Evolutionary conservation across 2,797 vertebrate genomes (phyloP).

Genomic region (Rhynchotus rufescens): DNA sequence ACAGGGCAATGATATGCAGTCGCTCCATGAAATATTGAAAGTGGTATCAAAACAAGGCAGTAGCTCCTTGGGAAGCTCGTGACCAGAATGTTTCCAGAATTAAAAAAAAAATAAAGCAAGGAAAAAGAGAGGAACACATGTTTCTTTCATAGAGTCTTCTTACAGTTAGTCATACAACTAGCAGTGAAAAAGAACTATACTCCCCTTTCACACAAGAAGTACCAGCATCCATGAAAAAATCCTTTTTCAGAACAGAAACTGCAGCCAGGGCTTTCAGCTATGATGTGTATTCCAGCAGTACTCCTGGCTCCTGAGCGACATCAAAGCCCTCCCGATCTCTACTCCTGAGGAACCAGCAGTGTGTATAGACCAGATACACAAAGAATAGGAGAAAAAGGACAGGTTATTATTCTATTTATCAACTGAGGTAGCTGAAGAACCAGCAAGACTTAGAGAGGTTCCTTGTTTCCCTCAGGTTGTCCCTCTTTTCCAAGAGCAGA

Average conservation of each 20-base stretch:
- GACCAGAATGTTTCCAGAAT: not conserved
- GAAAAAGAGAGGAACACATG: not conserved
- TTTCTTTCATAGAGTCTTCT: not conserved
- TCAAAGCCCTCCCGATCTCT: not conserved
- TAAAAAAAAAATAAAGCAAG: not conserved
- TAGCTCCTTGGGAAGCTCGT: not conserved
- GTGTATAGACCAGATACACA: not conserved
- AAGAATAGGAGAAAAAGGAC: not conserved
- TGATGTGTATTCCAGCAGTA: not conserved
- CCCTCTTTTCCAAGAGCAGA: not conserved
- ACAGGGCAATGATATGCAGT: accelerated
- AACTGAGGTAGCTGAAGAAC: not conserved
- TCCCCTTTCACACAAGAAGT: not conserved
- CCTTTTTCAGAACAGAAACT: not conserved
- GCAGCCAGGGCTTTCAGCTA: not conserved
- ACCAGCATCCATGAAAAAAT: not conserved
- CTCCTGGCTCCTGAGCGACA: not conserved
- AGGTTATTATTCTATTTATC: not conserved
- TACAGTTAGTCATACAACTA: not conserved
- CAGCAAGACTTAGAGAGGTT: not conserved
- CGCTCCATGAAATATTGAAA: not conserved
- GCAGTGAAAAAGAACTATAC: not conserved
- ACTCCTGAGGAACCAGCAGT: not conserved
- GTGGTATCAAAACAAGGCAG: not conserved
- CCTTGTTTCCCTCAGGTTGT: not conserved